Evolutionary conservation across 2,888 invertebrate species (phyloP), one percentile per base, ranked within the genome.

Genomic region (Steinernema hermaphroditum): DNA sequence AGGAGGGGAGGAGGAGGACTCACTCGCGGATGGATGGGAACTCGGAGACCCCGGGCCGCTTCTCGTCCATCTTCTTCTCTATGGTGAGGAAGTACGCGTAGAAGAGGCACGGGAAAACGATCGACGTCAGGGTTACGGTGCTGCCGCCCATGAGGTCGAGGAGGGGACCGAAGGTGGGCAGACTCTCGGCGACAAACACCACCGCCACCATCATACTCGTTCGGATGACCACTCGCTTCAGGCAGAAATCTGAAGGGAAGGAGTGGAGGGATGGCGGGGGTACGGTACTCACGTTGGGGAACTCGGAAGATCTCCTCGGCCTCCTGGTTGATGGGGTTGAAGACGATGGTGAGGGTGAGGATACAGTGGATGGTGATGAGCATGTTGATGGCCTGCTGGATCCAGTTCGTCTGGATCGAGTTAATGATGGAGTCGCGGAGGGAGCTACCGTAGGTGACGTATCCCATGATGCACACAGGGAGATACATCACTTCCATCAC

Each of bases 251-350:
- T 72, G 43, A 50, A 74, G 22, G 1, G 8, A 22, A 12, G 24
- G 24, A 12, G 12, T 24, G 24, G n/a, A n/a, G n/a, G n/a, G n/a
- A n/a, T n/a, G n/a, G n/a, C n/a, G n/a, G n/a, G n/a, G n/a, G n/a
- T n/a, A n/a, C n/a, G n/a, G n/a, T 22, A 49, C 74, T 75, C 41
- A 80, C 81, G 73, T 19, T 82, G 82, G 9, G 81, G 81, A 4
- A 78, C 77, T 2, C 74, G 69, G 76, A 81, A 76, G 8, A 82
- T 54, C 37, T 82, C 82, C 57, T 82, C 82, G 50, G 80, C 75
- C 46, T 69, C 69, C 22, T 69, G 69, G 44, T 69, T 69, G 4
- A 69, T 14, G 9, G 69, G 69, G 29, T 69, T 69, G 41, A 69
- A 69, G 22, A 69, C 44, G 41, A 77, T 76, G 4, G 71, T 70